Conservation (phyloP, 2,888 invertebrate species). For the Mactromeris polynyma region DNA sequence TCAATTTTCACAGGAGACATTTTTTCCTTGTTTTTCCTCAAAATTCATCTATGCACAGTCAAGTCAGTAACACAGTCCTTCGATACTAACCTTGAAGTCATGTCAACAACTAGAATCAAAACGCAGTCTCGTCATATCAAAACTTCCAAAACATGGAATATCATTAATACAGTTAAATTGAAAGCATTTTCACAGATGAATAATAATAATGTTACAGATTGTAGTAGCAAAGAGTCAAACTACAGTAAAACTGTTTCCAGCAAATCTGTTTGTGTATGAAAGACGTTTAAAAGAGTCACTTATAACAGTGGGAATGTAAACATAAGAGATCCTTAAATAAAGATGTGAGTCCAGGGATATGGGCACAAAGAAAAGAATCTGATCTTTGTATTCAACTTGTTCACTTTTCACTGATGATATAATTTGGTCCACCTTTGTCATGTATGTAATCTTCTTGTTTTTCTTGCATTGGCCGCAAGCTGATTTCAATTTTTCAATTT, state of each 20-base stretch:
- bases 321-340: conserved; percentile 45
- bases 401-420: not conserved
- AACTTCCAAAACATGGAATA: not conserved
- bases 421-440: not conserved
- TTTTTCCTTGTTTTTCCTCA: not conserved
- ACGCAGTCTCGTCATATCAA: not conserved
- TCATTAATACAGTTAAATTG: not conserved
- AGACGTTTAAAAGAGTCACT: conserved; percentile 45
- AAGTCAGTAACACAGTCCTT: not conserved
- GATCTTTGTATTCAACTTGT: not conserved
- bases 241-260: conserved; percentile 1
- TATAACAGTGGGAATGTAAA: conserved; percentile 56
- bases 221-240: not conserved
- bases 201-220: not conserved
- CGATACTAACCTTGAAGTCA: not conserved
- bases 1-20: not conserved
- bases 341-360: not conserved
- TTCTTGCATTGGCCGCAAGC: not conserved
- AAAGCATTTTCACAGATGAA: not conserved
- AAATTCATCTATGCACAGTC: not conserved
- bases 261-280: conserved; percentile 39
- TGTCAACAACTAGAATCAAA: not conserved
- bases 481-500: too few relatives aligned
- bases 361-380: not conserved
- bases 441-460: not conserved